phyloP scores from a whole-genome alignment of 37 sponge, comb jelly and placozoan genomes.

The Oopsacas minuta region DNA sequence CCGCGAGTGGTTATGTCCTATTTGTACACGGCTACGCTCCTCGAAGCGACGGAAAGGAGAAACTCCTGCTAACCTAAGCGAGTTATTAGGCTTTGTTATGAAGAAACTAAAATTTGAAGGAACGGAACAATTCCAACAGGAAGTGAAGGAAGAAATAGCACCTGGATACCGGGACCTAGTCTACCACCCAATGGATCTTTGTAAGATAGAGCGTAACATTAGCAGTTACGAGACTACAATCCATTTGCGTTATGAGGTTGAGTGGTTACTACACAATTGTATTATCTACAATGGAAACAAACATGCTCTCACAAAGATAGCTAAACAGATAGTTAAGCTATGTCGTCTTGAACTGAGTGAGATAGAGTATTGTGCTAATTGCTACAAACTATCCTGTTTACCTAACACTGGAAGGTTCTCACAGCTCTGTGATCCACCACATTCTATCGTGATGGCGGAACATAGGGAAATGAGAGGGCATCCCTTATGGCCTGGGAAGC shows the following conservation, averaged over 20 bases:
- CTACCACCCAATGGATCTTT: conserved; percentile 69
- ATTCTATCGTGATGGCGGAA: conserved; percentile 66
- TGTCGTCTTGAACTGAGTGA: conserved; percentile 84
- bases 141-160: conserved; percentile 57
- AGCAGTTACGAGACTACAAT: conserved; percentile 44
- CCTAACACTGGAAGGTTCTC: neutral
- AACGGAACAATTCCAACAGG: conserved; percentile 72
- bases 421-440: conserved; percentile 39
- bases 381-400: conserved; percentile 42
- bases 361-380: conserved; percentile 72
- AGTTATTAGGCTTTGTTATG: conserved; percentile 56
- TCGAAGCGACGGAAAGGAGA: conserved; percentile 46
- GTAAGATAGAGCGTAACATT: conserved; percentile 47
- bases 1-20: conserved; percentile 80
- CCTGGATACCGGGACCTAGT: conserved; percentile 58
- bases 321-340: conserved; percentile 61
- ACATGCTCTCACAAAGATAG: conserved; percentile 68
- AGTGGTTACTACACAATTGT: conserved; percentile 98
- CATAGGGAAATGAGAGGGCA: conserved; percentile 55
- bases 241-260: conserved; percentile 70
- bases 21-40: conserved; percentile 51
- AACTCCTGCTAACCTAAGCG: conserved; percentile 51
- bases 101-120: conserved; percentile 70
- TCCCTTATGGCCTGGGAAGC: conserved; percentile 91
- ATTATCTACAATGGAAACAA: conserved; percentile 92